These are phyloP conservation scores for Anableps anableps DNA, from an alignment of 2,797 vertebrate genomes.

Conservation along the genomic window DNA sequence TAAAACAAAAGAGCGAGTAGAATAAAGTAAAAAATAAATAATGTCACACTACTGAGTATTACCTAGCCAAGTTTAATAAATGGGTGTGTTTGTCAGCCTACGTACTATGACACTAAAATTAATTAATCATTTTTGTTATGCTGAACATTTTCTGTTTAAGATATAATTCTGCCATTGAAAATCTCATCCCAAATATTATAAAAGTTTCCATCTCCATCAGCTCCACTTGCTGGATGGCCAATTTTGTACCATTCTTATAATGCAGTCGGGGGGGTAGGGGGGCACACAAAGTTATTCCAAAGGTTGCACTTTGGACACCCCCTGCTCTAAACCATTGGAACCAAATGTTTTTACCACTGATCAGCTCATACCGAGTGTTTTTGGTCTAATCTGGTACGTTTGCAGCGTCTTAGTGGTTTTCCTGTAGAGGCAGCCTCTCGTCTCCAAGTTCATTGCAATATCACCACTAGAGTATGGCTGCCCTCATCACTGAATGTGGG, in stretches of 20 bases:
- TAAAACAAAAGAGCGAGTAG: too few species aligned
- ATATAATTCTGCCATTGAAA: background rate
- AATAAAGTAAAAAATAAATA: too few species aligned
- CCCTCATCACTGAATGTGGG: background rate
- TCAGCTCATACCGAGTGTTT: too few species aligned
- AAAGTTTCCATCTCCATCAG: background rate
- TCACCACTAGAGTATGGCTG: background rate
- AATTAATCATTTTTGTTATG: too few species aligned
- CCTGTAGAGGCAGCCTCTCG: too few species aligned
- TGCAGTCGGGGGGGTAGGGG: background rate
- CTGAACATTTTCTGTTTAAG: background rate
- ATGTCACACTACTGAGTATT: too few species aligned
- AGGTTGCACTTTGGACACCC: background rate
- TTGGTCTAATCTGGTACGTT: too few species aligned
- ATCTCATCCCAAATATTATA: background rate
- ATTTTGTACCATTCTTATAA: background rate
- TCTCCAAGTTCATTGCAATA: too few species aligned
- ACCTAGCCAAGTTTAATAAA: background rate
- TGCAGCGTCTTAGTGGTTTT: too few species aligned
- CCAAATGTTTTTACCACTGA: background rate
- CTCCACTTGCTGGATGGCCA: background rate
- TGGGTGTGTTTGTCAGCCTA: background rate
- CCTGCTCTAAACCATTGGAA: too few species aligned
- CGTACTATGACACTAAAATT: background rate
- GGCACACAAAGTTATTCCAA: background rate